Evolutionary conservation across 2,888 invertebrate species (phyloP).

Genomic region (Amphipoea oculea): DNA sequence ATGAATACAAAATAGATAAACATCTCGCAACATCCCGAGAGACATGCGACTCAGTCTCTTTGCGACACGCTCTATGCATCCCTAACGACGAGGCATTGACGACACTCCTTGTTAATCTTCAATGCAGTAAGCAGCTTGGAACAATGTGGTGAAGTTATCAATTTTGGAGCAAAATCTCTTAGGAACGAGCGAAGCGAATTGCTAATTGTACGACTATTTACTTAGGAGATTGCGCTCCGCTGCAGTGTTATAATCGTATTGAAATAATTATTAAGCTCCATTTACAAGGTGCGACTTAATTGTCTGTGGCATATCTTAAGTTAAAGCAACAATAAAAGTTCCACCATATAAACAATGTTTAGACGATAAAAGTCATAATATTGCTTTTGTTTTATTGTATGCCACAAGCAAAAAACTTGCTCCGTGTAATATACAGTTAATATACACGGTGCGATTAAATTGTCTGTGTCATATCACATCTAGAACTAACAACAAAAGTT

Average conservation of each 20-base stretch:
- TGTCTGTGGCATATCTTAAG: not conserved
- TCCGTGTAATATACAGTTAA: no score
- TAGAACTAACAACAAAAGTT: no score
- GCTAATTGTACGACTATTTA: constrained; percentile 36
- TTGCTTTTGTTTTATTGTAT: no score
- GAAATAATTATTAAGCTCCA: constrained; percentile 2
- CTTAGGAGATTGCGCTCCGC: constrained; percentile 5
- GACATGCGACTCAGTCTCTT: constrained; percentile 29
- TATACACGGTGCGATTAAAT: no score
- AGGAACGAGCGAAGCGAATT: constrained; percentile 28
- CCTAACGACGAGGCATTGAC: constrained; percentile 47
- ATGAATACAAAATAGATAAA: constrained; percentile 51
- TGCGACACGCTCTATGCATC: constrained; percentile 38
- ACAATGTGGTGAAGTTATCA: constrained; percentile 45
- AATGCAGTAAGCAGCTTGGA: constrained; percentile 20
- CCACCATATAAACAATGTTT: no score
- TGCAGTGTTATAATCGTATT: constrained; percentile 7
- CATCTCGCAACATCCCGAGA: not conserved
- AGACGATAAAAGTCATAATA: no score
- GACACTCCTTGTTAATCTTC: constrained; percentile 42
- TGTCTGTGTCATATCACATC: no score
- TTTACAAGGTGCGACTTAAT: not conserved
- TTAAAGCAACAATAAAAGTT: not conserved
- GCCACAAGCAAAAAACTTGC: no score
- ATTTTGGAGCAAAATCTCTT: constrained; percentile 36